A percentile compares a stretch with the other conserved stretches of the same genome.
Conservation (phyloP, 2,888 invertebrate species). For the Anticlea derivata region DNA sequence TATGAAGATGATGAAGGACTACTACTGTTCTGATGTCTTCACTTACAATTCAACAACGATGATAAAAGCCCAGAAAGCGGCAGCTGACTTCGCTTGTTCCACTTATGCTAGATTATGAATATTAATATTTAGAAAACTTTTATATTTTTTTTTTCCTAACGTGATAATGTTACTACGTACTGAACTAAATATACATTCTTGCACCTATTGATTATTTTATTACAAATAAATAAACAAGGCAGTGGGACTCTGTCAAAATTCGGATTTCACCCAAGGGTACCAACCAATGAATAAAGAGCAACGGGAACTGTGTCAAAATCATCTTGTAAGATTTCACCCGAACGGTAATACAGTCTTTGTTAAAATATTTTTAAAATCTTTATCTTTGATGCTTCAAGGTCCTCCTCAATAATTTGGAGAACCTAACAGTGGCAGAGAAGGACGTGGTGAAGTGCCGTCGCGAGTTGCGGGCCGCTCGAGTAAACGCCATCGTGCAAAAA, state of each 20-base stretch:
- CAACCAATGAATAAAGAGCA: too few relatives aligned
- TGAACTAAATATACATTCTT: conserved; percentile 3
- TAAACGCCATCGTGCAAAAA: conserved; percentile 64
- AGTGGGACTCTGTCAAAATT: too few relatives aligned
- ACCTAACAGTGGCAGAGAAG: conserved; percentile 67
- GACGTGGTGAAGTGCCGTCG: conserved; percentile 58
- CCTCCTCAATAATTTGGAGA: conserved; percentile 70
- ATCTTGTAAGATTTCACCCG: too few relatives aligned
- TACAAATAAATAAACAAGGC: too few relatives aligned
- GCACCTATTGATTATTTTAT: not conserved
- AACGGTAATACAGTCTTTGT: too few relatives aligned
- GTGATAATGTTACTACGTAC: not conserved
- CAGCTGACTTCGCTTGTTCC: conserved; percentile 41
- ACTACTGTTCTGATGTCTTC: conserved; percentile 71
- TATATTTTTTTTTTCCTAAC: not conserved
- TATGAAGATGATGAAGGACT: conserved; percentile 59
- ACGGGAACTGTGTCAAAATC: too few relatives aligned
- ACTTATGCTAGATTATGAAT: conserved; percentile 40
- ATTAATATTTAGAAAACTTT: conserved; percentile 7
- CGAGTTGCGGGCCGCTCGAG: conserved; percentile 64
- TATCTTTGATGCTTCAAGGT: conserved; percentile 50
- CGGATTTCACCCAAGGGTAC: too few relatives aligned
- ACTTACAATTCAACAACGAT: conserved; percentile 69
- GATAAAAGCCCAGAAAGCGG: conserved; percentile 63
- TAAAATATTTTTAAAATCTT: too few relatives aligned